These are phyloP conservation scores for Lagorchestes hirsutus DNA, from an alignment of 2,797 vertebrate species.

Conservation along the genomic window DNA sequence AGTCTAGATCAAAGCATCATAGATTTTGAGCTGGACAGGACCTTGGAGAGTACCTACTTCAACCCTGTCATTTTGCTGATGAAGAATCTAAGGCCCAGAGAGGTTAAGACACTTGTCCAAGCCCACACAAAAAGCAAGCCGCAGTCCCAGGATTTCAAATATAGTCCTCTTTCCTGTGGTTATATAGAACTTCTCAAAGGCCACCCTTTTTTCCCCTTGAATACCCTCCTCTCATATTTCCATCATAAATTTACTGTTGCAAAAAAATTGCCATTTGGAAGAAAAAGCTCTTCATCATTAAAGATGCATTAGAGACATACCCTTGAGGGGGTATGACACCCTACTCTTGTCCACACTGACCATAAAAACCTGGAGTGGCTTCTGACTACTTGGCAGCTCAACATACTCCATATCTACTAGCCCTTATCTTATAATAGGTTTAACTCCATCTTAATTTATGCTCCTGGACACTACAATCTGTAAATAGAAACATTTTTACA, in stretches of 20 bases:
- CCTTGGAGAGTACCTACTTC: neutral
- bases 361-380: neutral
- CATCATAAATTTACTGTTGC: neutral
- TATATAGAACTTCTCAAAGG: neutral
- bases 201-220: neutral
- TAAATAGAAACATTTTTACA: neutral
- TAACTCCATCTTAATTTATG: neutral
- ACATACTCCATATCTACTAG: neutral
- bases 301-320: neutral
- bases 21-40: neutral
- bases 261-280: neutral
- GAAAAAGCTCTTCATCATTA: neutral
- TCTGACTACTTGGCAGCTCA: neutral
- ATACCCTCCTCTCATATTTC: neutral
- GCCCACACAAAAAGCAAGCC: neutral
- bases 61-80: neutral
- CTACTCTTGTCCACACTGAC: neutral
- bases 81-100: neutral
- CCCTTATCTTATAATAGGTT: neutral
- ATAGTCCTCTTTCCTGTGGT: neutral
- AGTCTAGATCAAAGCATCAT: neutral
- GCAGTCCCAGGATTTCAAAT: neutral
- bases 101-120: neutral
- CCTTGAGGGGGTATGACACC: too few relatives aligned
- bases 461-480: neutral